Conservation (phyloP, 1,140 invertebrate genomes). For the Diabrotica undecimpunctata region DNA sequence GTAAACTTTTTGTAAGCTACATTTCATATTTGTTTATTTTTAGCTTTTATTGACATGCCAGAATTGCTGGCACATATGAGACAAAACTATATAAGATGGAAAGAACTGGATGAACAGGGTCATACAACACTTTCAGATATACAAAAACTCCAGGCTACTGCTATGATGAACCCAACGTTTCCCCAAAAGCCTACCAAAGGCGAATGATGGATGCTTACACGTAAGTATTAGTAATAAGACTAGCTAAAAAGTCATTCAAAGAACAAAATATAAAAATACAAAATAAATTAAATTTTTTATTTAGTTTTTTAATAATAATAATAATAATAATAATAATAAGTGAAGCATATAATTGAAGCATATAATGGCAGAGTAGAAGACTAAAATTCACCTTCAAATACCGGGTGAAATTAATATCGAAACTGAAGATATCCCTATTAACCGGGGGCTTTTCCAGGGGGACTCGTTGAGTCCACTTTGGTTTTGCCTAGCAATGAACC, state of each 20-base stretch:
- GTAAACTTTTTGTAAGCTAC: too few species aligned
- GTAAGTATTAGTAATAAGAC: slow-evolving; percentile 29
- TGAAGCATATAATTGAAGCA: too few species aligned
- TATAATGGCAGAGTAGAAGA: too few species aligned
- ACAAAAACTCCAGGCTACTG: slow-evolving; percentile 49
- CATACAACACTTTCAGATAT: slow-evolving; percentile 68
- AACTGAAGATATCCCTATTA: too few species aligned
- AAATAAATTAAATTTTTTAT: slow-evolving; percentile 1
- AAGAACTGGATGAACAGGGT: slow-evolving; percentile 72
- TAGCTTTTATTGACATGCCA: slow-evolving; percentile 90
- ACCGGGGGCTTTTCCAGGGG: too few species aligned
- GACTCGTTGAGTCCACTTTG: too few species aligned
- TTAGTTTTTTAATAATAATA: slow-evolving; percentile 6
- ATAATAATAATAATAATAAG: too few species aligned
- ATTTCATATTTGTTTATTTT: slow-evolving; percentile 36
- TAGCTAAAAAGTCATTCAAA: neutral
- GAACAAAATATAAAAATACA: neutral
- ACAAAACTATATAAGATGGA: slow-evolving; percentile 88
- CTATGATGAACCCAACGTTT: slow-evolving; percentile 31
- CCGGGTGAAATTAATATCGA: too few species aligned
- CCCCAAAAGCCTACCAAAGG: slow-evolving; percentile 31
- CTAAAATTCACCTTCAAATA: too few species aligned
- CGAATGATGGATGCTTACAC: slow-evolving; percentile 36
- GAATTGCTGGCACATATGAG: slow-evolving; percentile 81
- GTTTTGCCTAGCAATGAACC: too few species aligned